These are phyloP conservation scores for Cataglyphis rosenhaueri DNA, from an alignment of 2,888 invertebrate genomes.

Conservation along the genomic window DNA sequence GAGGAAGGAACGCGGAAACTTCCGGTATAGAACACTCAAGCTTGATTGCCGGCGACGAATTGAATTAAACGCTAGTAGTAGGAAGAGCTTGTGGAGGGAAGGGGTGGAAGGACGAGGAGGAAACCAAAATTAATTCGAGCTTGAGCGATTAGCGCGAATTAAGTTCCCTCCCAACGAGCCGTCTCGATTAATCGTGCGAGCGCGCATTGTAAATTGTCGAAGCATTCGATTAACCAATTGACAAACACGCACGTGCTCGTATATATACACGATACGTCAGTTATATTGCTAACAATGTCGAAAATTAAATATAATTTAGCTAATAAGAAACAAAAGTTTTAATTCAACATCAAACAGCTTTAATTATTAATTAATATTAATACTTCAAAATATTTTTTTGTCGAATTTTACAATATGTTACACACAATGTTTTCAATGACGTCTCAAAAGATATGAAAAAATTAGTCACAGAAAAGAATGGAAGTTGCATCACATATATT, in stretches of 20 bases:
- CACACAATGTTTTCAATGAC: background rate
- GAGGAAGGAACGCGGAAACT: slow-evolving; percentile 49
- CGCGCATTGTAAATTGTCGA: slow-evolving; percentile 26
- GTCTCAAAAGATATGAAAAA: background rate
- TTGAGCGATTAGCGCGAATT: slow-evolving; percentile 71
- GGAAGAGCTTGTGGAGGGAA: background rate
- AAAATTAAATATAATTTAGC: background rate
- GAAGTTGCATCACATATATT: background rate
- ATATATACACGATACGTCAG: background rate
- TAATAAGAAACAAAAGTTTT: background rate
- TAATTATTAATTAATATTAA: background rate
- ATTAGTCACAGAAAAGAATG: background rate
- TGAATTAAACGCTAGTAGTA: slow-evolving; percentile 71
- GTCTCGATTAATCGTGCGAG: slow-evolving; percentile 55
- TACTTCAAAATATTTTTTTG: background rate
- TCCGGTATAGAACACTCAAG: slow-evolving; percentile 60
- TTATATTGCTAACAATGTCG: background rate
- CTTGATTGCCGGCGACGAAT: slow-evolving; percentile 75
- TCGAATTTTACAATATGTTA: background rate
- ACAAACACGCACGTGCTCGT: background rate
- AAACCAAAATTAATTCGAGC: slow-evolving; percentile 69
- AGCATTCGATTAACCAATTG: slow-evolving; percentile 25
- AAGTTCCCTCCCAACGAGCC: slow-evolving; percentile 56
- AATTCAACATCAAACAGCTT: background rate
- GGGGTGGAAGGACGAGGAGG: slow-evolving; percentile 25